Base-by-base conservation (phyloP, 2,113 vertebrate species). In the Vulpes ferrilata region DNA sequence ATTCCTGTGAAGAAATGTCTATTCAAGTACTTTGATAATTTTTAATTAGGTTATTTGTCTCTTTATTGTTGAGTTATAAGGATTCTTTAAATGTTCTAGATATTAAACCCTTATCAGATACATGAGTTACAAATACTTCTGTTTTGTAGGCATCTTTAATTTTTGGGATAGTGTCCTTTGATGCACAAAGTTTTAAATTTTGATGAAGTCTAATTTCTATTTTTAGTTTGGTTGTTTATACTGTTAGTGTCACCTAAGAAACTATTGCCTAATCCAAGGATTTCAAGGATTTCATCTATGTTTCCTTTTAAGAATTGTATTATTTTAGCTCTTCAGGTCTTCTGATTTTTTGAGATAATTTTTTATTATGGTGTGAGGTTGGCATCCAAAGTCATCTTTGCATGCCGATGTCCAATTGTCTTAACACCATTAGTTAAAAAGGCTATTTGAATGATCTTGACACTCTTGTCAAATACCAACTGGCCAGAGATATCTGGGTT, bases 31-130 rank as follows among this genome's bases (percentile, higher is more conserved):
- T 86, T 79, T 69, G 67, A n/a, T 8, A 16, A 86, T 35, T 88
- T 93, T 88, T 67, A 51, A 74, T 82, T 84, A 22, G 10, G 25
- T 57, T 86, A 60, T 74, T 65, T 69, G 53, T 85, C 16, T 51
- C 76, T 93, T 93, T 67, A 78, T 55, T 60, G 32, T 69, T 96
- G 38, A 88, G 60, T 84, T 93, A 15, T 89, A 69, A 38, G 48
- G 64, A 15, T 69, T 93, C 19, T 81, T 88, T 73, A 57, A 59
- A 74, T 87, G 55, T n/a, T 73, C 30, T 73, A 7, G 22, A 62
- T 73, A 81, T 73, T 81, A 81, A 32, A 55, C 13, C 30, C 38
- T 85, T 69, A 95, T 53, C 32, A 78, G 12, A 78, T 25, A 55
- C 3, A 71, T n/a, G 2, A 87, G 51, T 86, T 86, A 51, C 12